These are phyloP conservation scores for Euplexia lucipara DNA, from an alignment of 2,888 invertebrate genomes.

Conservation along the genomic window DNA sequence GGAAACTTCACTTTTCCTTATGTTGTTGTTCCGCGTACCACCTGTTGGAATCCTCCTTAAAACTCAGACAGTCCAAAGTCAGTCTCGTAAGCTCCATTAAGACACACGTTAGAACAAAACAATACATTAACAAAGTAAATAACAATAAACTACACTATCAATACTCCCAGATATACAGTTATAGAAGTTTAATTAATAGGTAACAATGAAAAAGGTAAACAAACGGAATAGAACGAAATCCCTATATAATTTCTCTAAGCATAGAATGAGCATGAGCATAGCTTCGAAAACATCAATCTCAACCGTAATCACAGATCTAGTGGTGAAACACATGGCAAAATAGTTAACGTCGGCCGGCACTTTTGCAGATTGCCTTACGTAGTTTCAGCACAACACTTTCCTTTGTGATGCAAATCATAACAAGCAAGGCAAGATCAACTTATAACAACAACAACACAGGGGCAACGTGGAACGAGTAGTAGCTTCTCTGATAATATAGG, in stretches of 20 bases:
- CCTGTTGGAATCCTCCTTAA: constrained; percentile 18
- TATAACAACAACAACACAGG: constrained; percentile 37
- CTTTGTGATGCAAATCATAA: constrained; percentile 53
- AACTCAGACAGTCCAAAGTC: neutral
- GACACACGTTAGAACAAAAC: neutral
- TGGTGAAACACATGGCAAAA: constrained; percentile 40
- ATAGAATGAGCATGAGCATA: constrained; percentile 11
- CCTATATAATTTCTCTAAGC: constrained; percentile 4
- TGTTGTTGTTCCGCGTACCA: constrained; percentile 10
- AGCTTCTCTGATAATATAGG: constrained; percentile 28
- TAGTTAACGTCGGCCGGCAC: constrained; percentile 28
- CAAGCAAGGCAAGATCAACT: constrained; percentile 47
- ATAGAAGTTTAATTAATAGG: no score
- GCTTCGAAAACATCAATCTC: neutral
- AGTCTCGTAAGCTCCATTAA: neutral
- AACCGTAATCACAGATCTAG: constrained; percentile 6
- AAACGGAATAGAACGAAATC: no score
- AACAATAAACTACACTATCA: neutral
- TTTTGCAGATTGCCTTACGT: constrained; percentile 33
- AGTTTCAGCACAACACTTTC: constrained; percentile 39
- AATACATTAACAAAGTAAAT: neutral
- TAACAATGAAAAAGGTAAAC: no score
- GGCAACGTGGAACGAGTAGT: constrained; percentile 18
- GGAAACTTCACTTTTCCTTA: neutral
- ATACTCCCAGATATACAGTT: neutral